phyloP scores from a whole-genome alignment of 2,888 invertebrate genomes.

The Girardia tigrina region DNA sequence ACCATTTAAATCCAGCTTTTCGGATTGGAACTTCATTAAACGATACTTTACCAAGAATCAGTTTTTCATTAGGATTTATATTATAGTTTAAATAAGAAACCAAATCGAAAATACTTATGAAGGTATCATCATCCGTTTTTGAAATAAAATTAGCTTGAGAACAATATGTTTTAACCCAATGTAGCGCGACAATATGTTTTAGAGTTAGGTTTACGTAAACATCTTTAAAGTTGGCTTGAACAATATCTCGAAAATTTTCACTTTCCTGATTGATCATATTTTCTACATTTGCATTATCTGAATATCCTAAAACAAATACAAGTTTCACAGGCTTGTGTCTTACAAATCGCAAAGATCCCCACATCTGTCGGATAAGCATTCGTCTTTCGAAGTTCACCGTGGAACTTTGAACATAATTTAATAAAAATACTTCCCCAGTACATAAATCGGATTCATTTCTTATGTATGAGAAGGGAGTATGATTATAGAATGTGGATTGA shows the following conservation, averaged over 20 bases:
- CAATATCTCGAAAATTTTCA: slow-evolving; percentile 21
- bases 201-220: slow-evolving; percentile 17
- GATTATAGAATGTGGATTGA: slow-evolving; percentile 29
- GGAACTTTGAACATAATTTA: slow-evolving; percentile 31
- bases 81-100: slow-evolving; percentile 13
- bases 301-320: slow-evolving; percentile 31
- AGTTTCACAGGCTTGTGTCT: slow-evolving; percentile 21
- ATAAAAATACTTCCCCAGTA: slow-evolving; percentile 28
- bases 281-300: neutral
- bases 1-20: slow-evolving; percentile 25
- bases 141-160: slow-evolving; percentile 24
- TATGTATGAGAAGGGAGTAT: slow-evolving; percentile 32
- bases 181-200: slow-evolving; percentile 29
- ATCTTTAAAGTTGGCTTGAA: slow-evolving; percentile 27
- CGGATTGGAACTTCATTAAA: slow-evolving; percentile 5
- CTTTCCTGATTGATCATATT: slow-evolving; percentile 8
- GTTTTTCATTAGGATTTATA: neutral
- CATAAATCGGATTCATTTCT: slow-evolving; percentile 28
- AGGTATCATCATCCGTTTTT: slow-evolving; percentile 30
- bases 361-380: slow-evolving; percentile 29
- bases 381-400: slow-evolving; percentile 30
- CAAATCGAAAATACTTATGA: slow-evolving; percentile 16
- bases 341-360: slow-evolving; percentile 33
- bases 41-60: slow-evolving; percentile 13
- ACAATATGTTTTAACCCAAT: slow-evolving; percentile 27